These are phyloP conservation scores for Acropora yongei DNA, from an alignment of 64 coral and sea anemone genomes.

Conservation along the genomic window DNA sequence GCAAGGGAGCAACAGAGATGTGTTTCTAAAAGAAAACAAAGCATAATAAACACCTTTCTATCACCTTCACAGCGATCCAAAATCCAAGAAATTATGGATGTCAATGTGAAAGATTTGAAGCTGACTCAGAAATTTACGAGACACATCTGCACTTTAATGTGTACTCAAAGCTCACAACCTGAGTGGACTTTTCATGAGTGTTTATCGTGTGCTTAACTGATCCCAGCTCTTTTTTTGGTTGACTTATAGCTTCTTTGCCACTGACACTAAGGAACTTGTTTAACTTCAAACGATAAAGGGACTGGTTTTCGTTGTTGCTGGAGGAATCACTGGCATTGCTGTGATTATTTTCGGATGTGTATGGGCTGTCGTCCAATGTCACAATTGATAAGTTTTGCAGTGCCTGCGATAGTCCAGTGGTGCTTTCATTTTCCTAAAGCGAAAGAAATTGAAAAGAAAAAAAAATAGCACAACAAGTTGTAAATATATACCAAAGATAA, in stretches of 20 bases:
- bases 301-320: not conserved
- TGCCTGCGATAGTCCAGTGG: not conserved
- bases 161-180: no score
- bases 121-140: no score
- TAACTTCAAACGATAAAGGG: slow-evolving; percentile 5
- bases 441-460: not conserved
- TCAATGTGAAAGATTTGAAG: no score
- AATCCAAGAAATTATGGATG: no score
- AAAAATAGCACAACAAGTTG: not conserved
- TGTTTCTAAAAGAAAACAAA: no score
- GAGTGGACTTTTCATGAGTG: not conserved
- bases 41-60: no score
- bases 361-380: not conserved
- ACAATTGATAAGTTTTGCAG: slow-evolving; percentile 8
- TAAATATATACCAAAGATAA: not conserved
- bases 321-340: not conserved
- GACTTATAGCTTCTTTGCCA: slow-evolving; percentile 18
- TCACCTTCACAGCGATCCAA: no score
- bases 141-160: no score
- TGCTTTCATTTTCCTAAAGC: slow-evolving; percentile 6
- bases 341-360: not conserved
- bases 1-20: no score
- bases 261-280: slow-evolving; percentile 30
- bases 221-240: slow-evolving; percentile 28
- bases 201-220: not conserved